Evolutionary conservation across 2,797 vertebrate genomes (phyloP).

Genomic region (Sebastes wilsoni): DNA sequence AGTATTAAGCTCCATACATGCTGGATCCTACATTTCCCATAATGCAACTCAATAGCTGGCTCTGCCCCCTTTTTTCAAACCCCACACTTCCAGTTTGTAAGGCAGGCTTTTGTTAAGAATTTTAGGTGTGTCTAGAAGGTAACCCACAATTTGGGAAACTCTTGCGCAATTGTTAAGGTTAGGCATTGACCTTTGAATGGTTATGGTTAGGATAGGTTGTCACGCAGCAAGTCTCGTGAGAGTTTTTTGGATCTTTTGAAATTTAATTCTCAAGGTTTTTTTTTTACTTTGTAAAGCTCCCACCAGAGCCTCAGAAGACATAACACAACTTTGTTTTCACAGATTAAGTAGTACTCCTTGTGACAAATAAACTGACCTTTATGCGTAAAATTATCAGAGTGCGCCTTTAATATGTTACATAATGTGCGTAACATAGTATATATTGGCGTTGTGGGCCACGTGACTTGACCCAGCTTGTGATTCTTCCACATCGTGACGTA

Average conservation of each 20-base stretch:
- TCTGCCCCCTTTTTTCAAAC: neutral
- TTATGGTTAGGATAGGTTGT: too few species aligned
- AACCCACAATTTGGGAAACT: too few species aligned
- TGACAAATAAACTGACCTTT: neutral
- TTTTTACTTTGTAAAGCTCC: neutral
- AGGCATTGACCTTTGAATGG: too few species aligned
- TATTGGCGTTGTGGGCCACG: neutral
- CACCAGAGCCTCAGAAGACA: neutral
- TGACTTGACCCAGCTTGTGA: neutral
- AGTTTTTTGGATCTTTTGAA: too few species aligned
- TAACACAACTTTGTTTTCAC: neutral
- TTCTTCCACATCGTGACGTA: neutral
- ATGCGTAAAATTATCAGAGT: neutral
- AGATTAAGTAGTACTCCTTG: neutral
- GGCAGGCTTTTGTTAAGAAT: neutral
- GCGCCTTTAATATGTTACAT: neutral
- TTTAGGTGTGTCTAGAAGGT: neutral
- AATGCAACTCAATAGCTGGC: too few species aligned
- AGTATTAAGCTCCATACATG: neutral
- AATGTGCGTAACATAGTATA: neutral
- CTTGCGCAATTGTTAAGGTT: too few species aligned
- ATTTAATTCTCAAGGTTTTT: too few species aligned
- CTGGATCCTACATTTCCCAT: neutral
- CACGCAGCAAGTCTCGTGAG: too few species aligned
- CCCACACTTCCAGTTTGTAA: neutral